Percentiles rank a stretch among this genome's conserved stretches.
These are phyloP conservation scores for Chanos chanos DNA, from an alignment of 2,797 vertebrate genomes.

Conservation along the genomic window DNA sequence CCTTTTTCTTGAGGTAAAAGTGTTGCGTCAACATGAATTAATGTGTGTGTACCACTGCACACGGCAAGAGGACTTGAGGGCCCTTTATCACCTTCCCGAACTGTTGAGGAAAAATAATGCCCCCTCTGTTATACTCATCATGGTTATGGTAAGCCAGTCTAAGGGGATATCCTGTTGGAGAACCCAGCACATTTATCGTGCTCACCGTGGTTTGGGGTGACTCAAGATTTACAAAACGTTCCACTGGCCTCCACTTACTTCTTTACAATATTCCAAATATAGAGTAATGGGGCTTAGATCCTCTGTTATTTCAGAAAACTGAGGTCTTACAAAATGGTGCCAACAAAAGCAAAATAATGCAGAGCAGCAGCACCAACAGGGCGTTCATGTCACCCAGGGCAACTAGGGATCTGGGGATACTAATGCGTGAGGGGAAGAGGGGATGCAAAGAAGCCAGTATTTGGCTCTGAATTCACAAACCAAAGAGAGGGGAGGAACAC, in stretches of 20 bases:
- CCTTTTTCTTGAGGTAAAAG: constrained; percentile 48
- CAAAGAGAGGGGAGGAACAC: no score
- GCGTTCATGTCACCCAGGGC: constrained; percentile 47
- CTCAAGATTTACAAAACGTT: constrained; percentile 78
- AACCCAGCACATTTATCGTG: constrained; percentile 95
- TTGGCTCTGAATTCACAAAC: no score
- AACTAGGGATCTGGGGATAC: constrained; percentile 23
- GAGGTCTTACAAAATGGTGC: constrained; percentile 54
- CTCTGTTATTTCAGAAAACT: constrained; percentile 75
- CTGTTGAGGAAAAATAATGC: constrained; percentile 88
- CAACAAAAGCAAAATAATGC: constrained; percentile 47
- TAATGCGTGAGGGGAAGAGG: no score
- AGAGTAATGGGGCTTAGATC: constrained; percentile 70
- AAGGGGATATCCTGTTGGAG: constrained; percentile 95
- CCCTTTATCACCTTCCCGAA: constrained; percentile 88
- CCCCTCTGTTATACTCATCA: constrained; percentile 96
- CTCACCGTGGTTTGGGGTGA: constrained; percentile 70
- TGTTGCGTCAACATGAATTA: constrained; percentile 58
- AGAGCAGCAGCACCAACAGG: constrained; percentile 37
- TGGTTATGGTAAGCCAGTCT: constrained; percentile 84
- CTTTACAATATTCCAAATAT: constrained; percentile 65
- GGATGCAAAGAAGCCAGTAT: no score
- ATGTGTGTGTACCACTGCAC: constrained; percentile 48
- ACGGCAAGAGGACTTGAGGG: constrained; percentile 77
- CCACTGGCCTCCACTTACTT: constrained; percentile 66